A percentile compares a stretch with the other conserved stretches of the same genome.
Evolutionary conservation across 1,140 invertebrate genomes (phyloP).

Genomic region (Bombus impatiens): DNA sequence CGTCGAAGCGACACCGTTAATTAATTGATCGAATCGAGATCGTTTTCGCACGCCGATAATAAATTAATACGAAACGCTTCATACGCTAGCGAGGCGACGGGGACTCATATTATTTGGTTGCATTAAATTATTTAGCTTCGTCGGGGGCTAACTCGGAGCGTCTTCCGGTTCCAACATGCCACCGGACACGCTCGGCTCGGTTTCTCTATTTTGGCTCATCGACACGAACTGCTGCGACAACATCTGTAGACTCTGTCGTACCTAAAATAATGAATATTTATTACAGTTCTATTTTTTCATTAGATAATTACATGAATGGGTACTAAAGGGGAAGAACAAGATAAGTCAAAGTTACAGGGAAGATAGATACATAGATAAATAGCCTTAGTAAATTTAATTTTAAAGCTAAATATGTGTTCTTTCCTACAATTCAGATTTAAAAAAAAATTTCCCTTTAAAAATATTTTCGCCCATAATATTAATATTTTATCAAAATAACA

Average conservation of each 20-base stretch:
- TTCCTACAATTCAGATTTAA: no score
- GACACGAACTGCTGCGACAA: constrained; percentile 77
- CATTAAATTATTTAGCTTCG: constrained; percentile 55
- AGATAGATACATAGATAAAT: neutral
- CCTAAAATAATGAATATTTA: constrained; percentile 59
- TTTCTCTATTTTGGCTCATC: constrained; percentile 71
- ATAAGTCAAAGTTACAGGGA: neutral
- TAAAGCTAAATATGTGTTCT: neutral
- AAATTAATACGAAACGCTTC: constrained; percentile 69
- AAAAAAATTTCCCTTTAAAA: no score
- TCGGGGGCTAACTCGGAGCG: constrained; percentile 77
- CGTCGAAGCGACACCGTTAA: constrained; percentile 35
- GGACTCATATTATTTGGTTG: constrained; percentile 69
- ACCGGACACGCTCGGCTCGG: constrained; percentile 65
- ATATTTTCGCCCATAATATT: no score
- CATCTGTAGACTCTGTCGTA: constrained; percentile 77
- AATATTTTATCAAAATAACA: no score
- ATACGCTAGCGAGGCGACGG: constrained; percentile 74
- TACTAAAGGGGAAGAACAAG: neutral
- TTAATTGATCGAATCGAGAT: constrained; percentile 10
- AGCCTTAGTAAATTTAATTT: neutral
- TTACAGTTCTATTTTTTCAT: neutral
- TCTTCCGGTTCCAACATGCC: constrained; percentile 72
- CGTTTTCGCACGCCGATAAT: neutral
- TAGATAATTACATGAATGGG: neutral